A percentile compares a stretch with the other conserved stretches of the same genome.
phyloP scores from a whole-genome alignment of 1,140 invertebrate species.

The Triops cancriformis region DNA sequence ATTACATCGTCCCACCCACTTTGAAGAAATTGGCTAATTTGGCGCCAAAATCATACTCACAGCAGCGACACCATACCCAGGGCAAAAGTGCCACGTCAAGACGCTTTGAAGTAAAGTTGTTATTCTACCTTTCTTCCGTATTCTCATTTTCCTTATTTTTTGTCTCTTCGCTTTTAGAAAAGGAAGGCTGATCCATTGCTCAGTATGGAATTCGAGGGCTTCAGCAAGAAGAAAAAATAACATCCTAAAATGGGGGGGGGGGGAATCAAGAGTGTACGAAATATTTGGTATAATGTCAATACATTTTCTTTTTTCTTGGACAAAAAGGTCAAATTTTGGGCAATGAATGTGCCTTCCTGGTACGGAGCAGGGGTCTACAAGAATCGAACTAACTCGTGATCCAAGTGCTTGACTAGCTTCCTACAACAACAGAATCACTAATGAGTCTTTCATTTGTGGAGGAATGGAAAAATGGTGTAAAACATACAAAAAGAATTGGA shows the following conservation, averaged over 20 bases:
- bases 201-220: slow-evolving; percentile 39
- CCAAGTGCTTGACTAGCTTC: slow-evolving; percentile 12
- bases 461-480: not conserved
- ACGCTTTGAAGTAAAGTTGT: slow-evolving; percentile 30
- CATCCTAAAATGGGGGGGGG: too few species aligned
- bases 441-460: not conserved
- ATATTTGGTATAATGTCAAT: not conserved
- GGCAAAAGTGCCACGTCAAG: slow-evolving; percentile 36
- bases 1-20: slow-evolving; percentile 78
- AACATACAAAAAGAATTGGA: not conserved
- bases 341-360: slow-evolving; percentile 10
- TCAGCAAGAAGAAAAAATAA: slow-evolving; percentile 30
- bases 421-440: not conserved
- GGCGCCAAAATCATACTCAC: slow-evolving; percentile 35
- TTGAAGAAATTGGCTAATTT: slow-evolving; percentile 50
- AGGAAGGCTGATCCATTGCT: slow-evolving; percentile 39
- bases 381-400: slow-evolving; percentile 6
- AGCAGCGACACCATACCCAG: slow-evolving; percentile 38
- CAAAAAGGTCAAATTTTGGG: not conserved
- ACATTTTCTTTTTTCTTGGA: not conserved
- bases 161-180: slow-evolving; percentile 34
- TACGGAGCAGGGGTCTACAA: not conserved
- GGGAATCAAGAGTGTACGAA: not conserved
- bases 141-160: slow-evolving; percentile 17
- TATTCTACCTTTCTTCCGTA: not conserved